phyloP scores from a whole-genome alignment of 2,113 vertebrate species.

The Epinephelus fuscoguttatus region DNA sequence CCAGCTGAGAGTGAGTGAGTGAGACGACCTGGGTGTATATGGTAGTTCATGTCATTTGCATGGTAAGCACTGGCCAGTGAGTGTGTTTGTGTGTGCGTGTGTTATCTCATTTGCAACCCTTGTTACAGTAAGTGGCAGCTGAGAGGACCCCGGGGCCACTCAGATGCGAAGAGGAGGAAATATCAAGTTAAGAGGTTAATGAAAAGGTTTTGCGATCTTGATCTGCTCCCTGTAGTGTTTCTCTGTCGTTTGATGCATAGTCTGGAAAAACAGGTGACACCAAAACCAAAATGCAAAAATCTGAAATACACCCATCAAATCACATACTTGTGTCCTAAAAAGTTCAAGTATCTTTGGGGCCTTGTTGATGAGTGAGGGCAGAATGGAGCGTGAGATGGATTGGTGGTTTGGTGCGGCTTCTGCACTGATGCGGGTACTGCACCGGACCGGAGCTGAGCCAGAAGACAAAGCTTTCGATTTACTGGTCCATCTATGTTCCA shows the following conservation, averaged over 20 bases:
- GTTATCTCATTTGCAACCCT: slow-evolving; percentile 12
- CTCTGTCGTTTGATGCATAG: background rate
- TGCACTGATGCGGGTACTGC: no score
- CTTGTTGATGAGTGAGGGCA: no score
- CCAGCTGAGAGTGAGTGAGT: slow-evolving; percentile 17
- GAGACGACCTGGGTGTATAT: background rate
- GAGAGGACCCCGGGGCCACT: slow-evolving; percentile 7
- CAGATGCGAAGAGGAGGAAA: background rate
- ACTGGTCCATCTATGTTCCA: no score
- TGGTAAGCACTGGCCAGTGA: background rate
- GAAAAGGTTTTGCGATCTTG: background rate
- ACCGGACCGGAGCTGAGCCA: no score
- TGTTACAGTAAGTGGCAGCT: background rate
- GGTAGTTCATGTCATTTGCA: slow-evolving; percentile 5
- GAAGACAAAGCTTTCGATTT: no score
- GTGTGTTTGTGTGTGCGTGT: slow-evolving; percentile 28
- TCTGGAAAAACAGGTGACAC: no score
- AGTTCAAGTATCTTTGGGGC: no score
- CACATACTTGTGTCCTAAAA: background rate
- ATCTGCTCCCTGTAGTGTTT: background rate
- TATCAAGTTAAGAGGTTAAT: slow-evolving; percentile 32
- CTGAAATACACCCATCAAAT: background rate
- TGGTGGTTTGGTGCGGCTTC: no score
- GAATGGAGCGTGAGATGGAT: no score
- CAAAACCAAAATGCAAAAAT: background rate